phyloP scores from a whole-genome alignment of 2,797 vertebrate genomes.

The Anomalospiza imberbis region DNA sequence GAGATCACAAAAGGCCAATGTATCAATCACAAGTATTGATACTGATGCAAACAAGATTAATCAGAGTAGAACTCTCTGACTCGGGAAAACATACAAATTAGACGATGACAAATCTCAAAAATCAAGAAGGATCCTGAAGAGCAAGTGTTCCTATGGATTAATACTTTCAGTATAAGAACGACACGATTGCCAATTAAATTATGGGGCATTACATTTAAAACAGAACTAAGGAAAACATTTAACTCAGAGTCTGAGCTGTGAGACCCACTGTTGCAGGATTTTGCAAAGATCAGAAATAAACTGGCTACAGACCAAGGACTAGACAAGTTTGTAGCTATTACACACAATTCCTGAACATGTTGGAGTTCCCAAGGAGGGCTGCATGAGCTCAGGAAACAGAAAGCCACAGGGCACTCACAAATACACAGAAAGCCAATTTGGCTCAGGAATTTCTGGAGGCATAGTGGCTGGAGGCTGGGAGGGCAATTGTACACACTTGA shows the following conservation, averaged over 20 bases:
- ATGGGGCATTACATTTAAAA: not conserved
- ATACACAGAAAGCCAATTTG: not conserved
- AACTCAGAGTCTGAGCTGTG: not conserved
- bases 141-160: not conserved
- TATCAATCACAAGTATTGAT: not conserved
- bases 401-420: not conserved
- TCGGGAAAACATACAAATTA: not conserved
- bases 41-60: not conserved
- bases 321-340: not conserved
- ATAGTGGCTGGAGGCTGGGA: not conserved
- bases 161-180: not conserved
- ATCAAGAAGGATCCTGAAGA: not conserved
- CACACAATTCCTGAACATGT: not conserved
- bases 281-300: not conserved
- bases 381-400: not conserved
- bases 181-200: not conserved
- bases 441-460: constrained; percentile 5
- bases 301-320: not conserved
- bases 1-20: not conserved
- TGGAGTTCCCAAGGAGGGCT: not conserved
- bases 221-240: not conserved
- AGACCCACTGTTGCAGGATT: not conserved
- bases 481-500: not conserved
- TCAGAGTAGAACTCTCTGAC: not conserved
- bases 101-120: not conserved